Conservation (phyloP, 92 coral and sea anemone genomes). For the Desmophyllum pertusum region DNA sequence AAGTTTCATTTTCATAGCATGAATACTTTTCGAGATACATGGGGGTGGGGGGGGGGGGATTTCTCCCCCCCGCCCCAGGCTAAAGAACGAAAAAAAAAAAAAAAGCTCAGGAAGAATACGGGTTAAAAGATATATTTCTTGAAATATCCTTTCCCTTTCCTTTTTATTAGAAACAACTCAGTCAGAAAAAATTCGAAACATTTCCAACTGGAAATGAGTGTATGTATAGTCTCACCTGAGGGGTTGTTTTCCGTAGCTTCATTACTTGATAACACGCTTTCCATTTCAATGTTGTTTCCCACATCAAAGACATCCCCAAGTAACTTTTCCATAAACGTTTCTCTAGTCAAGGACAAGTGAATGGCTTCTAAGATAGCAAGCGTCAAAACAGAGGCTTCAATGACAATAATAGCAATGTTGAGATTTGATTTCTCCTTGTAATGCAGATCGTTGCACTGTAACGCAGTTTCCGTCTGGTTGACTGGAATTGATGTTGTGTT, state of each 20-base stretch:
- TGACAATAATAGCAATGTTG: conserved; percentile 11
- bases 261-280: not conserved
- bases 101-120: no score
- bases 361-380: not conserved
- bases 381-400: not conserved
- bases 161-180: no score
- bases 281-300: not conserved
- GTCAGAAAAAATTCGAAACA: no score
- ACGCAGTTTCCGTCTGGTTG: not conserved
- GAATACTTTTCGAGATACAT: no score
- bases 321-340: not conserved
- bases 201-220: no score
- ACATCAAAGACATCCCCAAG: not conserved
- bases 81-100: no score
- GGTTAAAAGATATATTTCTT: no score
- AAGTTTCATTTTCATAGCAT: no score
- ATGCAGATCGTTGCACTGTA: conserved; percentile 10
- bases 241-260: not conserved
- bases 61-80: no score
- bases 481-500: not conserved
- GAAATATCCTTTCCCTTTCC: no score
- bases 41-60: no score
- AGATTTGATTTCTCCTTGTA: conserved; percentile 29
- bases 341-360: not conserved
- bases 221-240: no score